Evolutionary conservation across 2,888 invertebrate genomes (phyloP), one percentile per base, ranked within the genome.

Genomic region (Athalia circularis): DNA sequence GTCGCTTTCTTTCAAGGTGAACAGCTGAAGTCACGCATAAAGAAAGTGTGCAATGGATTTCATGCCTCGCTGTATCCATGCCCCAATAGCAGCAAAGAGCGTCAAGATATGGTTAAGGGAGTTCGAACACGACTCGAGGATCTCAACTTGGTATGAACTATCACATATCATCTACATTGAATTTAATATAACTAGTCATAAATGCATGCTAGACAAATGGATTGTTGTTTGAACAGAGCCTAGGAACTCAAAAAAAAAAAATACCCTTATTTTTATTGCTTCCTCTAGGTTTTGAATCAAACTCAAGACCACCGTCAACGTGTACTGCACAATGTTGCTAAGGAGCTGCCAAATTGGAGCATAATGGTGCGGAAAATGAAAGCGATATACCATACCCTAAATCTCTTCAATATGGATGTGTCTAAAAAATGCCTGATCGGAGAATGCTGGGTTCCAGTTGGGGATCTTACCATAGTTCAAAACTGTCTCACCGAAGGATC

Each of bases 21-120:
- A 85, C 97, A 97, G 87, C 92, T 98, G 77, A 97, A 97, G 91
- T 94, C 94, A 0, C 94, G 97, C 82, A 97, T 98, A 81, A 97
- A 96, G 92, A 98, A 98, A 91, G 97, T 98, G 65, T 98, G 97
- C 92, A 95, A 96, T 82, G 98, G 98, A 1, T 98, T 97, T 91
- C 96, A 97, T 85, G 98, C 98, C 3, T 96, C 97, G 4, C 92
- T 98, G 80, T 98, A 98, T 91, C 97, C 97, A 0, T 98, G 98
- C 89, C 98, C 98, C 0, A 97, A 96, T 80, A 95, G 95, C 57
- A 94, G 95, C 83, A 92, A 93, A 15, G 98, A 98, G 88, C 92
- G 98, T 54, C 92, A 95, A 82, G 97, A 98, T 87, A 98, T 98
- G 97, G 94, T 96, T 72, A 95, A 96, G 86, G 97, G 97, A 3